A percentile compares a stretch with the other conserved stretches of the same genome.
These are phyloP conservation scores for Cordilura impudica DNA, from an alignment of 2,888 invertebrate species.

Conservation along the genomic window DNA sequence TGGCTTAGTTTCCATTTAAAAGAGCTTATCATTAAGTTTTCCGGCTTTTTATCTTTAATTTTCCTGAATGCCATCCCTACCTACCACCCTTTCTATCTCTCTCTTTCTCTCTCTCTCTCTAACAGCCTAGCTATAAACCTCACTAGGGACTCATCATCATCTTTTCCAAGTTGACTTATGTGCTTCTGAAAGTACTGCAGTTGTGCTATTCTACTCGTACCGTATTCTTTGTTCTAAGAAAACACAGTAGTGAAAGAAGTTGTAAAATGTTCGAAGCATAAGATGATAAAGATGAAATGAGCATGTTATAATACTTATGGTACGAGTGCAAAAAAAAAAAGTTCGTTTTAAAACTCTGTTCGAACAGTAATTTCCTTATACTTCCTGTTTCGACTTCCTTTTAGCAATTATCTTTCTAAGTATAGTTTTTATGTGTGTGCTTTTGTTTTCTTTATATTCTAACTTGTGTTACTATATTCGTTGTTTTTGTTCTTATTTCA, in stretches of 20 bases:
- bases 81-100: too few relatives aligned
- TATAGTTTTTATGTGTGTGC: slow-evolving; percentile 1
- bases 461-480: slow-evolving; percentile 8
- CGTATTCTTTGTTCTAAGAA: too few relatives aligned
- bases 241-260: not conserved
- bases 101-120: too few relatives aligned
- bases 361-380: slow-evolving; percentile 54
- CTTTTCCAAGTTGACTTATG: not conserved
- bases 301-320: slow-evolving; percentile 2
- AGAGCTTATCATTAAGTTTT: slow-evolving; percentile 59
- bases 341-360: slow-evolving; percentile 36
- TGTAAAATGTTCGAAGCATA: not conserved
- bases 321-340: not conserved
- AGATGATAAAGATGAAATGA: not conserved
- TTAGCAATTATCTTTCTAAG: slow-evolving; percentile 8
- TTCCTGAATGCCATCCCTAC: not conserved
- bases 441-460: slow-evolving; percentile 6
- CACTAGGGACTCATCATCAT: slow-evolving; percentile 46
- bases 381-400: slow-evolving; percentile 40
- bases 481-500: not conserved
- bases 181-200: not conserved
- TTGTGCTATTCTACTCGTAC: too few relatives aligned
- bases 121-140: not conserved
- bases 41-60: slow-evolving; percentile 28
- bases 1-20: slow-evolving; percentile 50